Evolutionary conservation across 1,140 invertebrate species (phyloP).

Genomic region (Zaprionus africanus): DNA sequence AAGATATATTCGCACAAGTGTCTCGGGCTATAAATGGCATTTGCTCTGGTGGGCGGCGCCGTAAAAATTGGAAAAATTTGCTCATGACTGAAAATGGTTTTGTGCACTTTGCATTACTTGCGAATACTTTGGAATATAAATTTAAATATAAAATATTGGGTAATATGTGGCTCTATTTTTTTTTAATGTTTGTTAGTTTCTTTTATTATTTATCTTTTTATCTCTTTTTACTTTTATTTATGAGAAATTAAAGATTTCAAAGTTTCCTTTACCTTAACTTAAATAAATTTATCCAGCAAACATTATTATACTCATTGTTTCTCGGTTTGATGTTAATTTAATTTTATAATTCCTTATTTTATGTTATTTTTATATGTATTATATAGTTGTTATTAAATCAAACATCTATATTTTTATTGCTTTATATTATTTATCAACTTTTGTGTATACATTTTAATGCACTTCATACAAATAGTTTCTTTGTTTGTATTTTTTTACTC

Average conservation of each 20-base stretch:
- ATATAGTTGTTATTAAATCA: background rate
- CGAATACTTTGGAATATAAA: no score
- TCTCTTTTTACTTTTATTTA: background rate
- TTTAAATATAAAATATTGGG: background rate
- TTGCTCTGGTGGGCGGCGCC: background rate
- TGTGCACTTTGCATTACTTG: background rate
- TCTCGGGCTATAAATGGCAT: conserved; percentile 4
- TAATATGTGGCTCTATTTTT: background rate
- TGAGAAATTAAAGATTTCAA: background rate
- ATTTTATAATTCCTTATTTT: no score
- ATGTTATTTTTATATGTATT: background rate
- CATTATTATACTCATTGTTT: background rate
- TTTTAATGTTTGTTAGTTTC: background rate
- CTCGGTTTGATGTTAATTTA: no score
- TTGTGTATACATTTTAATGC: background rate
- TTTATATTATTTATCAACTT: background rate
- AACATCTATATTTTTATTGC: background rate
- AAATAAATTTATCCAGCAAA: background rate
- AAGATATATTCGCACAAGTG: conserved; percentile 15
- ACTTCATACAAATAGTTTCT: background rate
- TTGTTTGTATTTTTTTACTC: background rate
- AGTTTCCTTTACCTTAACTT: background rate
- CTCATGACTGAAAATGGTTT: background rate
- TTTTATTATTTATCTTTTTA: background rate
- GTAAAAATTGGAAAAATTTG: background rate